A percentile compares a stretch with the other conserved stretches of the same genome.
Conservation (phyloP, 1,140 invertebrate species). For the Trichoplusia ni region DNA sequence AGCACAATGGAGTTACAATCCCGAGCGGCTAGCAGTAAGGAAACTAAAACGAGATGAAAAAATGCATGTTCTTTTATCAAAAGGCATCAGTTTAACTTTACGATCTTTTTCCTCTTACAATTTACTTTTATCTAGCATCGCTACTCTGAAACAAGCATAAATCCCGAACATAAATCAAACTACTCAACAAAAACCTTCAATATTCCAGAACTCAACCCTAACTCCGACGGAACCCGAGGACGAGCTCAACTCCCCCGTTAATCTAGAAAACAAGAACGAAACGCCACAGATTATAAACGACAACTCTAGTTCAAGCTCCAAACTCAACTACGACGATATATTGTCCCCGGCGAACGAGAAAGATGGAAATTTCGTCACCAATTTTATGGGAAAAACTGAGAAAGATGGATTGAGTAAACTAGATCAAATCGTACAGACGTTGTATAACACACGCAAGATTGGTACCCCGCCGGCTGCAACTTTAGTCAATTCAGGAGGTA, state of each 20-base stretch:
- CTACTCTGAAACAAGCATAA: too few species aligned
- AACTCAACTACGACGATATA: conserved; percentile 40
- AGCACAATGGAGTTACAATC: too few species aligned
- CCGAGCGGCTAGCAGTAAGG: too few species aligned
- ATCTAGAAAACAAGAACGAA: conserved; percentile 44
- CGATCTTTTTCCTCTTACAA: too few species aligned
- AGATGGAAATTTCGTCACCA: conserved; percentile 12
- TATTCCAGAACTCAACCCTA: conserved; percentile 58
- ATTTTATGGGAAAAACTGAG: conserved; percentile 35
- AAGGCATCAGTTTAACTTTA: too few species aligned
- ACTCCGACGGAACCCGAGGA: conserved; percentile 43
- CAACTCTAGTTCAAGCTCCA: conserved; percentile 38
- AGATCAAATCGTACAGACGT: conserved; percentile 73
- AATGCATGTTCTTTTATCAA: too few species aligned
- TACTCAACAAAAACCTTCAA: background rate
- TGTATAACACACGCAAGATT: conserved; percentile 71
- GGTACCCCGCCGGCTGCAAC: conserved; percentile 42
- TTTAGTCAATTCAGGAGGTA: conserved; percentile 37
- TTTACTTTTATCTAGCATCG: too few species aligned
- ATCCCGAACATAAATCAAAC: too few species aligned
- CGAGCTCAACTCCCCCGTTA: conserved; percentile 46
- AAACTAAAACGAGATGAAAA: too few species aligned
- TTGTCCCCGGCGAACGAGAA: conserved; percentile 29
- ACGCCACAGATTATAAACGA: conserved; percentile 33
- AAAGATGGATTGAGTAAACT: conserved; percentile 72